Base-by-base conservation (phyloP, 2,888 invertebrate genomes). In the Sphecodes monilicornis region DNA sequence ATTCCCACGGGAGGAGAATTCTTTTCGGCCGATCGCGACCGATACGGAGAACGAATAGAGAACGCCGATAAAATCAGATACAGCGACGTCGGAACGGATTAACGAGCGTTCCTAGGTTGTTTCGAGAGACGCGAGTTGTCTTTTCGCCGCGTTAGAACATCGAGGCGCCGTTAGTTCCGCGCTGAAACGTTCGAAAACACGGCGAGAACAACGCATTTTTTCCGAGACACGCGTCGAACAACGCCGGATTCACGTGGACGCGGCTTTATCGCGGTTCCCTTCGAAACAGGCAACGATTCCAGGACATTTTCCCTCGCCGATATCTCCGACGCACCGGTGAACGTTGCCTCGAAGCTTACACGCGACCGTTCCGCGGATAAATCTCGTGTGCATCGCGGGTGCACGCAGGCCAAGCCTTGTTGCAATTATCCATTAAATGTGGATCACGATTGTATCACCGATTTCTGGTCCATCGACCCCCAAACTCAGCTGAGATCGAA, bases 81-180 rank as follows among this genome's bases (percentile, higher is more conserved):
- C 8, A 13, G 41, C 43, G 50, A 75, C 64, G 41, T 26, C 32
- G 70, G 54, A 74, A 46, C 73, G 74, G 70, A 78, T 84, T 83
- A 84, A 78, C 75, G 74, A 64, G 74, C 78, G 84, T 71, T 75
- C 57, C 83, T 78, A 64, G 79, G 50, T 78, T 66, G 66, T 13
- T 26, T 76, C 43, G 74, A 57, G 76, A 83, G 69, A 72, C 26
- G 82, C 64, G 29, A 54, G n/a, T 60, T 41, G 43, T 41, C 76
- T 71, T 82, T 76, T 82, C 18, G 76, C 22, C 71, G 66, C 36
- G 36, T 83, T 26, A 54, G 71, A 46, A 66, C 26, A 32, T 57
- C 36, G n/a, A 76, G 83, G 57, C 66, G 83, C 83, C 29, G 83
- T 83, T 83, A 77, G 83, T 83, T 84, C 68, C 84, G 60, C 75